These are phyloP conservation scores for Myzus persicae DNA, from an alignment of 1,140 invertebrate genomes.

Conservation along the genomic window DNA sequence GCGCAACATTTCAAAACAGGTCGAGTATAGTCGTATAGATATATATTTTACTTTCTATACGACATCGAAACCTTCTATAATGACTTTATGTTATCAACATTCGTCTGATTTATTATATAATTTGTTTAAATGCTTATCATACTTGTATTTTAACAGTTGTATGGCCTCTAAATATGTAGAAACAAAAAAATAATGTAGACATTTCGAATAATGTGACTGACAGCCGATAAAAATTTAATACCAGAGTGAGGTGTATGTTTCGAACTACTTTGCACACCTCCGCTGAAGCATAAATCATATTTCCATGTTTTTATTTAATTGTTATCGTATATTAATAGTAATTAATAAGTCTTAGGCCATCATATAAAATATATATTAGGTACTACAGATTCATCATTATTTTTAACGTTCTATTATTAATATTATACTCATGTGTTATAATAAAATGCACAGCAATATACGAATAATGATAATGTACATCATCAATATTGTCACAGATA, in stretches of 20 bases:
- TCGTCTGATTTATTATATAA: too few relatives aligned
- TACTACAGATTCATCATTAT: too few relatives aligned
- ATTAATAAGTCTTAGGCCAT: neutral
- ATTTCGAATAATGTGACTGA: neutral
- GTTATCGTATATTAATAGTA: neutral
- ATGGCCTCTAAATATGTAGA: neutral
- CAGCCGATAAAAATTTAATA: neutral
- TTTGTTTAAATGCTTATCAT: neutral
- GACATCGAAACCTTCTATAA: neutral
- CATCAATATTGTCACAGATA: neutral
- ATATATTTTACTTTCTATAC: neutral
- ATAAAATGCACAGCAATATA: too few relatives aligned
- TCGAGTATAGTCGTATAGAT: neutral
- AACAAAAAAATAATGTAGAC: neutral
- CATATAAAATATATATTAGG: too few relatives aligned
- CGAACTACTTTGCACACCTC: neutral
- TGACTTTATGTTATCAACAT: neutral
- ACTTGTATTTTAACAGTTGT: neutral
- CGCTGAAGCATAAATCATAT: neutral
- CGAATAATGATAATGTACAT: too few relatives aligned
- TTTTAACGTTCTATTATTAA: too few relatives aligned
- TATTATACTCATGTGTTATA: too few relatives aligned
- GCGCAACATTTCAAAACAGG: neutral
- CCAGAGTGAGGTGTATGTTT: neutral
- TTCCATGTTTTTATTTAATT: neutral